Percentiles rank a stretch among this genome's conserved stretches.
Conservation (phyloP, 1,140 invertebrate species). For the Aphaenogaster floridana region DNA sequence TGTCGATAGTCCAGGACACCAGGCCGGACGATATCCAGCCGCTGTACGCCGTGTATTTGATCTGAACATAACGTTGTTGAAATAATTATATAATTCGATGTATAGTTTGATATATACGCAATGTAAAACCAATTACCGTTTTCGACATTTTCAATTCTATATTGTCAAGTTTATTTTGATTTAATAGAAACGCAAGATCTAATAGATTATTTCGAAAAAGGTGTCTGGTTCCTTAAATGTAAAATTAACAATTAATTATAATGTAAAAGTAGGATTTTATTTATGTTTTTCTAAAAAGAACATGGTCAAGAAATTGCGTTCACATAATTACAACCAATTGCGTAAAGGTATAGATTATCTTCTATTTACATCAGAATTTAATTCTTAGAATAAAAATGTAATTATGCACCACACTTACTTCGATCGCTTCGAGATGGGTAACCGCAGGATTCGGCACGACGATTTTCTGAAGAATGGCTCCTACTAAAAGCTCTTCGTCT, state of each 20-base stretch:
- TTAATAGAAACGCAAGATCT: background rate
- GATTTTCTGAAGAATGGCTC: constrained; percentile 91
- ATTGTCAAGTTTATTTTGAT: background rate
- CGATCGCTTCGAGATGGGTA: constrained; percentile 87
- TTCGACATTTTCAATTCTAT: background rate
- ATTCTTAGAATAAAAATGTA: background rate
- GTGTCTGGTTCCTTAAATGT: background rate
- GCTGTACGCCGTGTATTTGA: constrained; percentile 95
- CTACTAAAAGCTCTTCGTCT: constrained; percentile 91
- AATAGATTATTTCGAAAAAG: background rate
- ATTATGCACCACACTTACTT: constrained; percentile 74
- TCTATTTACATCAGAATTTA: background rate
- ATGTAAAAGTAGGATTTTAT: background rate
- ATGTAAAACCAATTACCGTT: background rate
- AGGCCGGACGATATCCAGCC: constrained; percentile 97
- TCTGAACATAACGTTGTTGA: constrained; percentile 82
- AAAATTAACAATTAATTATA: constrained; percentile 4
- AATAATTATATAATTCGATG: background rate
- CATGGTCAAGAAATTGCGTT: background rate
- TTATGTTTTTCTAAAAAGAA: background rate
- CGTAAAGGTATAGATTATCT: background rate
- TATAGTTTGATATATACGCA: background rate
- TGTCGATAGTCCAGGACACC: constrained; percentile 93
- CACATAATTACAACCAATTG: no score
- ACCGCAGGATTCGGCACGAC: constrained; percentile 95